Evolutionary conservation across 2,888 invertebrate species (phyloP).

Genomic region (Lepeophtheirus nordmannii): DNA sequence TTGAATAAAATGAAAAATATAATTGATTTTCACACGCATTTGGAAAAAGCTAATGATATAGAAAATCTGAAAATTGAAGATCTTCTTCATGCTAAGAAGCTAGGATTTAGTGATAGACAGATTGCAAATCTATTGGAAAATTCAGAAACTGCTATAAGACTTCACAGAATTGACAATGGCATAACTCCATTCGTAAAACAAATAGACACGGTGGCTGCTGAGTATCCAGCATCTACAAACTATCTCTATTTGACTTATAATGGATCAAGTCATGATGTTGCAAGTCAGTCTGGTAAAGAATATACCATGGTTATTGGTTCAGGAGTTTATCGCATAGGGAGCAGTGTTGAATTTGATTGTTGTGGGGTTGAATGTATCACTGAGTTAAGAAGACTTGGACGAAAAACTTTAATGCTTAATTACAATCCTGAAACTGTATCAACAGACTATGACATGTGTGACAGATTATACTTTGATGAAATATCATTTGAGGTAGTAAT

Average conservation of each 20-base stretch:
- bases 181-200: constrained; percentile 81
- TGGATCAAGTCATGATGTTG: constrained; percentile 60
- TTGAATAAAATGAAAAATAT: constrained; percentile 85
- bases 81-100: constrained; percentile 66
- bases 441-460: constrained; percentile 99
- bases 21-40: constrained; percentile 49
- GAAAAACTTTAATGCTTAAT: constrained; percentile 92
- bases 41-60: constrained; percentile 48
- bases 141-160: constrained; percentile 54
- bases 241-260: constrained; percentile 97
- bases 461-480: constrained; percentile 95
- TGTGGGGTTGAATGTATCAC: constrained; percentile 92
- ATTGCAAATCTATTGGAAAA: constrained; percentile 72
- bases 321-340: constrained; percentile 81
- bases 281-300: constrained; percentile 17
- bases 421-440: constrained; percentile 99
- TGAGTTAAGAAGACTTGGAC: constrained; percentile 68
- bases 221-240: constrained; percentile 97
- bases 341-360: constrained; percentile 99
- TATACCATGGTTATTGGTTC: constrained; percentile 27
- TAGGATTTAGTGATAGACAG: constrained; percentile 94
- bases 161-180: constrained; percentile 32
- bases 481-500: constrained; percentile 93
- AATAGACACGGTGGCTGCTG: constrained; percentile 97
- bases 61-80: constrained; percentile 46